Evolutionary conservation across 2,888 invertebrate genomes (phyloP), one percentile per base, ranked within the genome.

Genomic region (Hartigia nigra): DNA sequence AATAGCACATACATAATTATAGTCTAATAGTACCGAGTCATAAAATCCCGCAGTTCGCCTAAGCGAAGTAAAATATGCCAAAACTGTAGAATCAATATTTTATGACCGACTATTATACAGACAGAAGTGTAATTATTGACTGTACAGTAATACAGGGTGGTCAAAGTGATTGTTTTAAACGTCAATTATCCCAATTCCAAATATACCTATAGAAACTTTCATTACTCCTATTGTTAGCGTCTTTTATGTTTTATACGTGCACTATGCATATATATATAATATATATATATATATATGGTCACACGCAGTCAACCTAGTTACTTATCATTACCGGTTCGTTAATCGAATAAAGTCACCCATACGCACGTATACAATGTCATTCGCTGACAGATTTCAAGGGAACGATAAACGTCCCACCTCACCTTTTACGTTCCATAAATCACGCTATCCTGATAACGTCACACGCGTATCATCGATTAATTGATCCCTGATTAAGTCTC

Each of bases 231-330:
- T 9, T 55, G 23, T 55, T 23, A 55, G 14, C 23, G 55, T 55
- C 9, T 2, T 5, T 9, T 5, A 39, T 0, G 4, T 39, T 55
- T 55, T 23, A 55, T 55, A 55, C 55, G 23, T 55, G 14, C 14
- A 14, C 14, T 14, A 39, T 0, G 12, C 32, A 70, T 23, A 0
- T 32, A 37, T 70, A 36, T 70, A 35, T 14, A 70, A 34, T 31
- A 69, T 75, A 76, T 69, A 76, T 31, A 76, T 76, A 31, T 35
- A 12, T 36, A 76, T 76, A 76, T n/a, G n/a, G 35, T 32, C 23
- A n/a, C n/a, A 4, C 23, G 1, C 55, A 55, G 9, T 55, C 55
- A 39, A 9, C 9, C 55, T 55, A 55, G 23, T 23, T 3, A 9
- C 55, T 55, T 55, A 55, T 55, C 55, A 9, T 0, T 23, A 23